Evolutionary conservation across 2,113 vertebrate genomes (phyloP).

Genomic region (Archocentrus centrarchus): DNA sequence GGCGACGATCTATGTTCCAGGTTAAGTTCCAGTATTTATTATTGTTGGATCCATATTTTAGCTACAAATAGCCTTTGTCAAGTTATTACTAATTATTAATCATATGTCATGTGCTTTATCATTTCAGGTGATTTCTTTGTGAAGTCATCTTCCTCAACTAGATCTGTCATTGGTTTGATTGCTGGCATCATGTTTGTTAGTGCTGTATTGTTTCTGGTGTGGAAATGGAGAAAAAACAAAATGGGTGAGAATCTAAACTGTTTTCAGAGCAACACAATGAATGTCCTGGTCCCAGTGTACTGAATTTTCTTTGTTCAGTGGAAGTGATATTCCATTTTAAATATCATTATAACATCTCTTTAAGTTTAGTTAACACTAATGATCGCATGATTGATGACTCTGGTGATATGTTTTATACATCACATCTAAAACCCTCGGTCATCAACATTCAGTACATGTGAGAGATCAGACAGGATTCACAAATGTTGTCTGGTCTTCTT

Average conservation of each 20-base stretch:
- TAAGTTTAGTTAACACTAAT: not conserved
- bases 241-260: not conserved
- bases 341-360: not conserved
- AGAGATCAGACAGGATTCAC: no score
- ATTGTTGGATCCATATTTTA: not conserved
- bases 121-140: not conserved
- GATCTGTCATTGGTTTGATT: not conserved
- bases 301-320: not conserved
- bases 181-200: not conserved
- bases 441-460: not conserved
- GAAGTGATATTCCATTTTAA: not conserved
- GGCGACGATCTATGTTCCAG: accelerated
- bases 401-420: not conserved
- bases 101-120: not conserved
- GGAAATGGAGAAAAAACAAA: not conserved
- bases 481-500: no score
- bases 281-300: not conserved
- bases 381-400: not conserved
- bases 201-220: not conserved
- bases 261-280: not conserved
- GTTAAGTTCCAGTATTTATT: not conserved
- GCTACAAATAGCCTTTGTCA: accelerated
- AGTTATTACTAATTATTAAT: not conserved
- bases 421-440: accelerated
- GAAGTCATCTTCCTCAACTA: not conserved